Conservation (phyloP, 2,888 invertebrate genomes). For the Ophioninae sp. region DNA sequence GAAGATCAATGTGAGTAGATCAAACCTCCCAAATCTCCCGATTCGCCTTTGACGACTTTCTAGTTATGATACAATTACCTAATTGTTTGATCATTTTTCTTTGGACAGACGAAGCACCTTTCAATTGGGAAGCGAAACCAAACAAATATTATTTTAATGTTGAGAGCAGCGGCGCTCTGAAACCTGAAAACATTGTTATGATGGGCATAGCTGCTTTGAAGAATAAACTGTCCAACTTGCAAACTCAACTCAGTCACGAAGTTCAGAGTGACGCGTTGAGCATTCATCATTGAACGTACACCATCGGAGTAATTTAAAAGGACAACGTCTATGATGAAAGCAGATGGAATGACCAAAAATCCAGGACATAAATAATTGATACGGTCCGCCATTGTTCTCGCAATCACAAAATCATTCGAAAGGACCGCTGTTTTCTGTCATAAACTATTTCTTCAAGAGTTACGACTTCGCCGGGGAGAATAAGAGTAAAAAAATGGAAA, state of each 20-base stretch:
- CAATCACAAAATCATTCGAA: no score
- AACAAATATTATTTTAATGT: conserved; percentile 99
- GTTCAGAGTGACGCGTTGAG: conserved; percentile 92
- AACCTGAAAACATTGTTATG: conserved; percentile 97
- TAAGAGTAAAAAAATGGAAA: not conserved
- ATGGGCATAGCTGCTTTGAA: conserved; percentile 97
- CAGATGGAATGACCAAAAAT: not conserved
- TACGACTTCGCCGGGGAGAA: not conserved
- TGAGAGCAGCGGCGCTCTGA: conserved; percentile 96
- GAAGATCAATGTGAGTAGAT: conserved; percentile 90
- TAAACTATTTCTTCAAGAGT: not conserved
- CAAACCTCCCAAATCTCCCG: no score
- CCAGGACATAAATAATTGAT: not conserved
- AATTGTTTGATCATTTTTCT: conserved; percentile 56
- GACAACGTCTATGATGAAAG: not conserved
- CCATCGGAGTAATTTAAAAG: not conserved
- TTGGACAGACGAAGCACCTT: conserved; percentile 91
- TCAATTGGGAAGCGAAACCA: conserved; percentile 96
- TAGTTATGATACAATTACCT: not conserved
- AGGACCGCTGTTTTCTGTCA: not conserved
- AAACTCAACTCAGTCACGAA: conserved; percentile 95
- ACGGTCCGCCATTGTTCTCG: not conserved
- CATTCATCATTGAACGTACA: conserved; percentile 82
- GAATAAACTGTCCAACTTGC: conserved; percentile 97
- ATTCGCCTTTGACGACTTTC: not conserved